phyloP scores from a whole-genome alignment of 2,888 invertebrate genomes.

The Acanthosoma haemorrhoidale region DNA sequence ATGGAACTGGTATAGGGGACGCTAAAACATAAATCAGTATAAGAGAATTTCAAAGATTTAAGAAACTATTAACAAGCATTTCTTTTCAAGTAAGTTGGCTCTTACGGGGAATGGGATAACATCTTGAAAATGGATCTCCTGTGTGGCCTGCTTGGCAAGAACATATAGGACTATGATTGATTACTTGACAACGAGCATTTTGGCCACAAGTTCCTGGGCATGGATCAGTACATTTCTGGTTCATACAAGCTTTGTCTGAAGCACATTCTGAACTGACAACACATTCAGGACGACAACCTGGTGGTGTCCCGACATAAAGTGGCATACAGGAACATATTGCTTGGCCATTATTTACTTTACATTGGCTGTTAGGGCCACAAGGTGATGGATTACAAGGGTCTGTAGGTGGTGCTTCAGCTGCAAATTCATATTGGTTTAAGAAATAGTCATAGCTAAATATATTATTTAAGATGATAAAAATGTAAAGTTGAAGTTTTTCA shows the following conservation, averaged over 20 bases:
- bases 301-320: slow-evolving; percentile 65
- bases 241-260: slow-evolving; percentile 58
- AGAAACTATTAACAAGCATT: background rate
- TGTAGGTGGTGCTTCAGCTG: slow-evolving; percentile 45
- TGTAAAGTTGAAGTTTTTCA: too few relatives aligned
- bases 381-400: slow-evolving; percentile 63
- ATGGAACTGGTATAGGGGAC: slow-evolving; percentile 24
- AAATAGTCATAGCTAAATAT: too few relatives aligned
- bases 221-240: slow-evolving; percentile 65
- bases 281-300: slow-evolving; percentile 64
- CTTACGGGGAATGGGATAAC: slow-evolving; percentile 51
- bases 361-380: slow-evolving; percentile 66
- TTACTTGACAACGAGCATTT: slow-evolving; percentile 63
- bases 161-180: slow-evolving; percentile 66
- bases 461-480: too few relatives aligned
- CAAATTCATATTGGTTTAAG: slow-evolving; percentile 52
- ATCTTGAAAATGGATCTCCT: slow-evolving; percentile 51
- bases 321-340: slow-evolving; percentile 66
- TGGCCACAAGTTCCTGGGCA: slow-evolving; percentile 67
- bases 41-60: too few relatives aligned
- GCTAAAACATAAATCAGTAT: background rate
- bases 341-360: slow-evolving; percentile 57
- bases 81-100: slow-evolving; percentile 31
- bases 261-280: slow-evolving; percentile 60
- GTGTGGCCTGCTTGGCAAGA: slow-evolving; percentile 57